Base-by-base conservation (phyloP, 2,888 invertebrate genomes). In the Cephus pulcher region DNA sequence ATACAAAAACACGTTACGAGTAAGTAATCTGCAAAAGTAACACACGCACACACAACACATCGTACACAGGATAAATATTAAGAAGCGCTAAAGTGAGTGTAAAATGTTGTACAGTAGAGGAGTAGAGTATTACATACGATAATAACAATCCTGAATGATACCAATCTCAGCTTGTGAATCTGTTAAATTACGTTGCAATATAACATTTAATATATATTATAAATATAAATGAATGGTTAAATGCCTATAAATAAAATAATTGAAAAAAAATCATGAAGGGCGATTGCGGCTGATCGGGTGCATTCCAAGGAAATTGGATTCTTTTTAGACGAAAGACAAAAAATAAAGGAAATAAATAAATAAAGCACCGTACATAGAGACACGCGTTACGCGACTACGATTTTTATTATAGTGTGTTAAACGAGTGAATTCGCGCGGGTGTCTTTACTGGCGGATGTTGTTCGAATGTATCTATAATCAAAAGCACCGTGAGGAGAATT, bases 101-200 rank as follows among this genome's bases (percentile, higher is more conserved):
- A 91, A 90, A 91, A 91, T 91, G 91, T 90, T 91, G 91, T 91
- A 91, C 90, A 91, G 88, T 91, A 91, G 90, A 86, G 79, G 82
- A 86, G 87, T 90, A 90, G 90, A 90, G 89, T 91, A 90, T 90
- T 90, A 90, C 80, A 85, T 77, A 83, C 79, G 80, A 84, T 85
- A 82, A 80, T 82, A 82, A 86, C 82, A 84, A 90, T 88, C 86
- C 85, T 87, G 87, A 89, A 88, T 87, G 88, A 90, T 90, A 91
- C 88, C 90, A 91, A 91, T 91, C 90, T 90, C 90, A 91, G 88
- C 89, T 91, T 90, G 87, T 89, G 91, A 90, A 91, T 91, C 90
- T 89, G 89, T 89, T 90, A 90, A 88, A 85, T 90, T 90, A 89
- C 87, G 85, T 89, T 90, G 90, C 91, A 90, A 90, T 90, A 90